Evolutionary conservation across 2,113 vertebrate species (phyloP).

Genomic region (Oceanites oceanicus): DNA sequence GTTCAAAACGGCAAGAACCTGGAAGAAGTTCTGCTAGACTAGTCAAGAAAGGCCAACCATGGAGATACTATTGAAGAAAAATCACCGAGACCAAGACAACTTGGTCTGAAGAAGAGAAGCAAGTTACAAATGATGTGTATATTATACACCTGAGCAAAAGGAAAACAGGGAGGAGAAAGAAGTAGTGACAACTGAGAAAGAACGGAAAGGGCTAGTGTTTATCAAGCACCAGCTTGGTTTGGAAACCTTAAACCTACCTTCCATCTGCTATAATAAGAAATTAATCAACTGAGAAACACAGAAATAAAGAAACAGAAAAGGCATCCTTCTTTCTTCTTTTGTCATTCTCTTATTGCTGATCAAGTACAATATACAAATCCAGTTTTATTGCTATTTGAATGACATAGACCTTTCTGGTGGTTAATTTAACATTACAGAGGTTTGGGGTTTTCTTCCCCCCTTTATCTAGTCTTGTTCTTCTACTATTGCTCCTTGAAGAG

Average conservation of each 20-base stretch:
- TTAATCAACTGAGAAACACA: background rate
- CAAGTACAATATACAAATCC: background rate
- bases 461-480: background rate
- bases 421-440: background rate
- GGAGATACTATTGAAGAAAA: background rate
- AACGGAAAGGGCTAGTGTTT: background rate
- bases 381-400: background rate
- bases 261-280: background rate
- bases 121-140: background rate
- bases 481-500: background rate
- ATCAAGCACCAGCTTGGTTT: background rate
- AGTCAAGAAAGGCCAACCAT: background rate
- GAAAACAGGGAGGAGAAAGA: background rate
- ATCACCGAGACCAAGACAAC: background rate
- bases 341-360: background rate
- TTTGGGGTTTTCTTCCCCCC: background rate
- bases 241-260: background rate
- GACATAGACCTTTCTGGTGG: background rate
- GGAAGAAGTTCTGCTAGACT: background rate
- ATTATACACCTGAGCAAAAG: background rate
- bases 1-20: background rate
- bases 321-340: background rate
- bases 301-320: background rate
- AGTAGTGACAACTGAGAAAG: background rate
- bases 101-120: background rate